Conservation (phyloP, 2,113 vertebrate genomes). For the Spea bombifrons region DNA sequence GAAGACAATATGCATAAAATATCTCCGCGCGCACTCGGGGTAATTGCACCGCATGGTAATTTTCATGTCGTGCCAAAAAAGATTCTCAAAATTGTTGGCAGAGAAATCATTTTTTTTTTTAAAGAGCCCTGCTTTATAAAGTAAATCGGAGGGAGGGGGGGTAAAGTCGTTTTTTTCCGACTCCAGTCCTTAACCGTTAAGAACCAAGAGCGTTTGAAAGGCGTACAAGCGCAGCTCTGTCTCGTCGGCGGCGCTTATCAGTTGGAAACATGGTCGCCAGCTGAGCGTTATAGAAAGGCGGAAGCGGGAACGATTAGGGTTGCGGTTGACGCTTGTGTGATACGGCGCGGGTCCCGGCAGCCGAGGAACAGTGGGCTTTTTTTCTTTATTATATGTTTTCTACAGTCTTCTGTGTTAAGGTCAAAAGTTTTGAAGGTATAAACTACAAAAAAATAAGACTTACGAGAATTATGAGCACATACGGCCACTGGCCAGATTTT, state of each 20-base stretch:
- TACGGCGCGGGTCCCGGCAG: neutral
- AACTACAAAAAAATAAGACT: too few species aligned
- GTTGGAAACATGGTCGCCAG: conserved; percentile 6
- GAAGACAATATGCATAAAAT: conserved; percentile 49
- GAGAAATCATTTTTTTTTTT: conserved; percentile 32
- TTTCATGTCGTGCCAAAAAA: conserved; percentile 42
- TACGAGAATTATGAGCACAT: too few species aligned
- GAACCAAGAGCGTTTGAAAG: conserved; percentile 25
- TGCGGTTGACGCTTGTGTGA: neutral
- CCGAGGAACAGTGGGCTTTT: too few species aligned
- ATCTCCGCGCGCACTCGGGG: conserved; percentile 20
- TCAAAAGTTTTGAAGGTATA: neutral
- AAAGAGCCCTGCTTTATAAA: conserved; percentile 29
- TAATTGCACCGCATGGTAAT: conserved; percentile 46
- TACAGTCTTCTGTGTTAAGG: neutral
- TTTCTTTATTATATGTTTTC: neutral
- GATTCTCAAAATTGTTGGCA: conserved; percentile 32
- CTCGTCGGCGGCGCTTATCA: conserved; percentile 14
- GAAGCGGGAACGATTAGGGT: neutral
- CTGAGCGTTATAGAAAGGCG: neutral
- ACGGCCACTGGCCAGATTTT: too few species aligned
- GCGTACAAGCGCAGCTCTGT: conserved; percentile 21
- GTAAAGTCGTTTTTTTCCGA: conserved; percentile 12
- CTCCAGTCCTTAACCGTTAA: conserved; percentile 45
- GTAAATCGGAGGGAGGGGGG: neutral